Conservation (phyloP, 2,888 invertebrate genomes). For the Geotrupes spiniger region DNA sequence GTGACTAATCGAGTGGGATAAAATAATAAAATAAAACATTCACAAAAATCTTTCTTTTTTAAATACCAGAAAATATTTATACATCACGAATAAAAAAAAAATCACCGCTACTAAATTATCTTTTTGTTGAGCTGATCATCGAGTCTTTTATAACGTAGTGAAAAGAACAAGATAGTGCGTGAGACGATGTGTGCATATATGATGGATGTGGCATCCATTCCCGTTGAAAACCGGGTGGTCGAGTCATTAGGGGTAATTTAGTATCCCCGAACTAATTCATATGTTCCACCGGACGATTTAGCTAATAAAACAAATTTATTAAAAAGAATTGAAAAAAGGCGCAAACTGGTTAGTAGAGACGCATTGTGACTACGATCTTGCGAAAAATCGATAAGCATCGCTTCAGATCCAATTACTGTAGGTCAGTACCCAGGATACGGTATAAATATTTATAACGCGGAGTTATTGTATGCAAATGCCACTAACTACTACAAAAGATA, state of each 20-base stretch:
- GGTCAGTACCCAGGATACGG: slow-evolving; percentile 12
- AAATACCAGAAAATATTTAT: no score
- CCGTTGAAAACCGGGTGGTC: slow-evolving; percentile 36
- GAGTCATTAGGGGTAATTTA: slow-evolving; percentile 36
- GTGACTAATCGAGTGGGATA: no score
- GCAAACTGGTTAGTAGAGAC: background rate
- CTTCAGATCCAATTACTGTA: slow-evolving; percentile 21
- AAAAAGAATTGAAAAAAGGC: slow-evolving; percentile 4
- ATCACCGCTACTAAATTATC: background rate
- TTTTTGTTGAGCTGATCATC: background rate
- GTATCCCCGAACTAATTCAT: slow-evolving; percentile 25
- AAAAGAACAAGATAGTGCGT: slow-evolving; percentile 21
- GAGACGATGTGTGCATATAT: slow-evolving; percentile 29
- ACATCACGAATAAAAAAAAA: background rate
- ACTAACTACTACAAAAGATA: slow-evolving; percentile 13
- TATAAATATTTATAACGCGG: slow-evolving; percentile 19
- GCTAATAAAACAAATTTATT: slow-evolving; percentile 15
- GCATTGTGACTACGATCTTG: slow-evolving; percentile 3
- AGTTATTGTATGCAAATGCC: slow-evolving; percentile 22
- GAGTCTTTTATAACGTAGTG: background rate
- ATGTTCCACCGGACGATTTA: slow-evolving; percentile 16
- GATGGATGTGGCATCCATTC: slow-evolving; percentile 34
- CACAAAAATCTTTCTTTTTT: no score
- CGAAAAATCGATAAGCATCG: slow-evolving; percentile 12
- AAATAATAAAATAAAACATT: no score